Conservation (phyloP, 2,113 vertebrate species). For the Pachycephala philippinensis region DNA sequence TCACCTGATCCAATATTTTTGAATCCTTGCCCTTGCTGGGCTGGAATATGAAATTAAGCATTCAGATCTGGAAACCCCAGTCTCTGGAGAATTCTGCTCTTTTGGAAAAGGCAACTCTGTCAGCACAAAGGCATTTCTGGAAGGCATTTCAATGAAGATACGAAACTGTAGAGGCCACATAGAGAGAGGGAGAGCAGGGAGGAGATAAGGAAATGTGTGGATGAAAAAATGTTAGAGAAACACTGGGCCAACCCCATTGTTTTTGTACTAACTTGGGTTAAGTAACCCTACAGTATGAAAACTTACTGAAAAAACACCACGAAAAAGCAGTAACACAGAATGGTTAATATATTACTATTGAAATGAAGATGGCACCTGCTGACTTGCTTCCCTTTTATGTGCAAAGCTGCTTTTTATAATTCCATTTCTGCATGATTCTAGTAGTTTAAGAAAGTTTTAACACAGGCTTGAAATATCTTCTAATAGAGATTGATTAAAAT, state of each 20-base stretch:
- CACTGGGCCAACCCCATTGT: neutral
- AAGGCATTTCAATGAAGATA: conserved; percentile 66
- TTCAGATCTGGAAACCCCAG: conserved; percentile 61
- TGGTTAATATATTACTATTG: neutral
- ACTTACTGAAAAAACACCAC: neutral
- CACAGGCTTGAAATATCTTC: neutral
- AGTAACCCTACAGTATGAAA: neutral
- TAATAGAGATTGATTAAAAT: neutral
- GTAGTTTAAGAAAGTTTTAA: neutral
- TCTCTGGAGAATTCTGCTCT: conserved; percentile 46
- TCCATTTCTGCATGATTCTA: neutral
- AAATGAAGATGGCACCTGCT: conserved; percentile 4
- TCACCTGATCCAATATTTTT: conserved; percentile 34
- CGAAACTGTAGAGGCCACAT: neutral
- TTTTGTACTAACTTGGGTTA: conserved; percentile 1
- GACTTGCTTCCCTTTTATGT: neutral
- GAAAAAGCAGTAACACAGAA: neutral
- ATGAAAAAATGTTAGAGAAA: neutral
- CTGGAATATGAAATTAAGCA: conserved; percentile 66
- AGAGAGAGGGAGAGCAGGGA: neutral
- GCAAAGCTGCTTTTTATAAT: neutral
- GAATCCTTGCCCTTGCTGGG: conserved; percentile 56
- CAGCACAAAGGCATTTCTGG: conserved; percentile 59
- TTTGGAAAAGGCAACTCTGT: conserved; percentile 64
- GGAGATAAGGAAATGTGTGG: conserved; percentile 6